These are phyloP conservation scores for Rhagonycha fulva DNA, from an alignment of 2,888 invertebrate species.

Conservation along the genomic window DNA sequence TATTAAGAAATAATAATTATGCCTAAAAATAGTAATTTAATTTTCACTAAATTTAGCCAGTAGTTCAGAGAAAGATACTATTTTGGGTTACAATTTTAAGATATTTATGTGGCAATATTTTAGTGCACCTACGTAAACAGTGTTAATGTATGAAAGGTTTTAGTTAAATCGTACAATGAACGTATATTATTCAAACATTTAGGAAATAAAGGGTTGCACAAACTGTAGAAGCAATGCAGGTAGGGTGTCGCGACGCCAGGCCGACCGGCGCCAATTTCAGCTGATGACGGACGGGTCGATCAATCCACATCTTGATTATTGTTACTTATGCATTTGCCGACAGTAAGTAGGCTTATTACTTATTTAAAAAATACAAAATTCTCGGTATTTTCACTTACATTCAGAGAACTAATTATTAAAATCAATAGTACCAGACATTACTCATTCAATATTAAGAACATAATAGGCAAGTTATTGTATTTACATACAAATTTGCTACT, in stretches of 20 bases:
- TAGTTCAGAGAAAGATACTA: neutral
- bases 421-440: neutral
- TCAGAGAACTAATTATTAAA: neutral
- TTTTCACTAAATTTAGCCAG: neutral
- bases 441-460: neutral
- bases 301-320: constrained; percentile 44
- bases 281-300: constrained; percentile 50
- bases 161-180: neutral
- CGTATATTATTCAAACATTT: constrained; percentile 20
- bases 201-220: constrained; percentile 26
- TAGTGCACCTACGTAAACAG: neutral
- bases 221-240: constrained; percentile 32
- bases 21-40: neutral
- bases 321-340: constrained; percentile 6
- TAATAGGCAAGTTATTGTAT: neutral
- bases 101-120: neutral
- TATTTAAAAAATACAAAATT: neutral
- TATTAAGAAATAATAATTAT: neutral
- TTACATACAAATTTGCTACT: neutral
- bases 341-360: neutral
- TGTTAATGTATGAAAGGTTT: neutral
- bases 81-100: neutral
- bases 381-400: neutral
- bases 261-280: constrained; percentile 45
- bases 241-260: constrained; percentile 40